A percentile compares a stretch with the other conserved stretches of the same genome.
Conservation (phyloP, 2,888 invertebrate species). For the Zygogramma bicolorata region DNA sequence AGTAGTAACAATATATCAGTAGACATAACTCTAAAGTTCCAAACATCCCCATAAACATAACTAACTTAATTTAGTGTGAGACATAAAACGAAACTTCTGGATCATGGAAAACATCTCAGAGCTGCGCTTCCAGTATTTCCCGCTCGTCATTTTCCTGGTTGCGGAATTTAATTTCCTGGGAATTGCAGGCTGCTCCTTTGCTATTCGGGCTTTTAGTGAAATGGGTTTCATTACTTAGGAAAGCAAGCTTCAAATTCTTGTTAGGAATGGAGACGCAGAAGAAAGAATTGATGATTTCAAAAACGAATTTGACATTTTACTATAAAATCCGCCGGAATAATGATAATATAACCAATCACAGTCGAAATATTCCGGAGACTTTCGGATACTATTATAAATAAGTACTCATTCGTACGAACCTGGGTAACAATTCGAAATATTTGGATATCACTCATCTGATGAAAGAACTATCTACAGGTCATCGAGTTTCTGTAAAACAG, state of each 20-base stretch:
- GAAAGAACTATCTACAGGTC: too few relatives aligned
- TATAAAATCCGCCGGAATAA: too few relatives aligned
- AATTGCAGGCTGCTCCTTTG: slow-evolving; percentile 19
- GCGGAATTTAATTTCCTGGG: slow-evolving; percentile 52
- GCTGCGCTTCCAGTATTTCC: slow-evolving; percentile 20
- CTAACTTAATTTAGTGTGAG: slow-evolving; percentile 62
- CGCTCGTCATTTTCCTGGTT: slow-evolving; percentile 23
- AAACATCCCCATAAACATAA: slow-evolving; percentile 63
- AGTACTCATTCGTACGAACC: too few relatives aligned
- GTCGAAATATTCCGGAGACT: too few relatives aligned
- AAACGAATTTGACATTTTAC: too few relatives aligned
- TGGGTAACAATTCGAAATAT: too few relatives aligned
- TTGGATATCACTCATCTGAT: too few relatives aligned
- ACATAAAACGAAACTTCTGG: slow-evolving; percentile 58
- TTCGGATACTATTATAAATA: too few relatives aligned
- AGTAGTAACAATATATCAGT: slow-evolving; percentile 56
- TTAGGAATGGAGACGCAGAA: not conserved
- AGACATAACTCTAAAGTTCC: slow-evolving; percentile 59
- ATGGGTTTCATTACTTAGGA: not conserved
- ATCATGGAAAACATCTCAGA: slow-evolving; percentile 45
- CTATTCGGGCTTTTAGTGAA: slow-evolving; percentile 10
- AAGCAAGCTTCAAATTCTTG: not conserved
- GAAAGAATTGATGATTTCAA: not conserved
- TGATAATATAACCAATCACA: too few relatives aligned
- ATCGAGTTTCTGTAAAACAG: too few relatives aligned